phyloP scores from a whole-genome alignment of 2,888 invertebrate species.

The Melieria omissa region DNA sequence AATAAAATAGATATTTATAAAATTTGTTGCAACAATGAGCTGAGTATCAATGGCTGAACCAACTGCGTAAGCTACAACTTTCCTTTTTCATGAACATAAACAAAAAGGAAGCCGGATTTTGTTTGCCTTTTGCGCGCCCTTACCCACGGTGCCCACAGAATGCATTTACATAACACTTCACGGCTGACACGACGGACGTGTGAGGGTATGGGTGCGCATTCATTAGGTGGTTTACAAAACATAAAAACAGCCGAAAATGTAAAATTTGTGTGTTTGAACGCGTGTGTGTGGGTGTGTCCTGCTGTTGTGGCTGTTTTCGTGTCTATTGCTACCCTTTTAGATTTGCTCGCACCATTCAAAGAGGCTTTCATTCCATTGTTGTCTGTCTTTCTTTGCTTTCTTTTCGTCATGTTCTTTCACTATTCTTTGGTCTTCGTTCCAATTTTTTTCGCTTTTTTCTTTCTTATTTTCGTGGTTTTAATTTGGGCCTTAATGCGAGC shows the following conservation, averaged over 20 bases:
- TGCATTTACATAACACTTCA: constrained; percentile 32
- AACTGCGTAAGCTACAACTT: neutral
- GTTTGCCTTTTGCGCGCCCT: neutral
- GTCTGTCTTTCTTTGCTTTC: neutral
- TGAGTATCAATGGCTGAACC: neutral
- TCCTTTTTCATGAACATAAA: neutral
- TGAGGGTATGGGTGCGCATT: neutral
- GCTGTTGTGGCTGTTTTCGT: neutral
- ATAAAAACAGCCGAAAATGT: too few species aligned
- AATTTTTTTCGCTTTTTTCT: constrained; percentile 16
- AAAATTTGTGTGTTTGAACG: too few species aligned
- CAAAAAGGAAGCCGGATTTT: neutral
- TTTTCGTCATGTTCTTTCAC: neutral
- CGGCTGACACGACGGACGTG: neutral
- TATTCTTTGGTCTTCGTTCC: constrained; percentile 16
- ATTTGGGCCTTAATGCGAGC: constrained; percentile 25
- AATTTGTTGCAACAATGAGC: neutral
- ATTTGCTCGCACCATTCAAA: constrained; percentile 3
- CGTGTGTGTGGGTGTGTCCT: too few species aligned
- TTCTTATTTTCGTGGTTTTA: constrained; percentile 4
- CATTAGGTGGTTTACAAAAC: too few species aligned
- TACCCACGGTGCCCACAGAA: neutral
- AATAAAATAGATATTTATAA: constrained; percentile 7
- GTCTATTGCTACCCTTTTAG: neutral
- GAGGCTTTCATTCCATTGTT: constrained; percentile 2